Conservation (phyloP, 2,888 invertebrate genomes). For the Pheosia gnoma region DNA sequence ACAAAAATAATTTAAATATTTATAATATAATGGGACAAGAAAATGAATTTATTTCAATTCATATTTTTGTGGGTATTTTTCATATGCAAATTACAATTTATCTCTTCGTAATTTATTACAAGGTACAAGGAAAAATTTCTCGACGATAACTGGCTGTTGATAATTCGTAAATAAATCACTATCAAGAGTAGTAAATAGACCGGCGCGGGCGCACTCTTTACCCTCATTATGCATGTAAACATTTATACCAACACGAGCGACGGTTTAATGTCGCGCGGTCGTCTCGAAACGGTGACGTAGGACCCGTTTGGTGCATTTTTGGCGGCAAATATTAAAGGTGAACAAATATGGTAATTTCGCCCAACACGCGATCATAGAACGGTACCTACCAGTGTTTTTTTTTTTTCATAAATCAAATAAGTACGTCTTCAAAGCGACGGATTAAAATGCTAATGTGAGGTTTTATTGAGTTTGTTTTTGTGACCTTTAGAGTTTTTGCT, state of each 20-base stretch:
- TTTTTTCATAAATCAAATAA: too few species aligned
- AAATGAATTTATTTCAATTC: neutral
- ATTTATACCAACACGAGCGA: neutral
- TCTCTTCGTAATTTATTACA: neutral
- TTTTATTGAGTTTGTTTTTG: too few species aligned
- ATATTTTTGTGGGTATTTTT: neutral
- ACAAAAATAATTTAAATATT: too few species aligned
- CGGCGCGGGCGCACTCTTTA: constrained; percentile 23
- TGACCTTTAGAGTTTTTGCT: too few species aligned
- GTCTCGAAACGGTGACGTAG: neutral
- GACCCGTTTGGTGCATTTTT: too few species aligned
- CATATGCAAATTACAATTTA: neutral
- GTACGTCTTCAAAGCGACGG: too few species aligned
- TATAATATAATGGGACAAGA: too few species aligned
- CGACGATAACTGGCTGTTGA: constrained; percentile 10
- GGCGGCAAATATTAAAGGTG: too few species aligned
- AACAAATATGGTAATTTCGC: neutral
- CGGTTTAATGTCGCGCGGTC: constrained; percentile 2
- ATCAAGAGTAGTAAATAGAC: constrained; percentile 27
- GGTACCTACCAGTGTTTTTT: neutral
- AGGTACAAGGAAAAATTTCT: constrained; percentile 13
- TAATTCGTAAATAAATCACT: constrained; percentile 25
- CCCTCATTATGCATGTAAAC: constrained; percentile 33
- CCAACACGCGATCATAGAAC: constrained; percentile 10
- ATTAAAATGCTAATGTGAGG: too few species aligned